Conservation (phyloP, 1,140 invertebrate species). For the Drosophila watanabei region DNA sequence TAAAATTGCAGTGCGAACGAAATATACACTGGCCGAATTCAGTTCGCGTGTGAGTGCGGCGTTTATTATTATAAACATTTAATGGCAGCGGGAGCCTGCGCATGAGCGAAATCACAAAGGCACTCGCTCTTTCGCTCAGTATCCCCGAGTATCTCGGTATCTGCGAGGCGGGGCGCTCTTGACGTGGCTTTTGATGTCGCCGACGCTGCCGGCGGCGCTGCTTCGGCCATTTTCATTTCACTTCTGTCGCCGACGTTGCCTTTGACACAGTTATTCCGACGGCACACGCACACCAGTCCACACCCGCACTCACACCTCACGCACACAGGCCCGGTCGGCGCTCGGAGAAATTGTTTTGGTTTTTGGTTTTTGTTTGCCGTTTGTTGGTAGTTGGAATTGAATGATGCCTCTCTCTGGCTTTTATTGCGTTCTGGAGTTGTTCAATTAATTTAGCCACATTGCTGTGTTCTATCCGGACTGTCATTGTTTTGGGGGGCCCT, state of each 20-base stretch:
- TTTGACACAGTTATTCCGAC: slow-evolving; percentile 71
- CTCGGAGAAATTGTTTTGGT: slow-evolving; percentile 51
- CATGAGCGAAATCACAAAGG: slow-evolving; percentile 31
- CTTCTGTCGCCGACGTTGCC: slow-evolving; percentile 66
- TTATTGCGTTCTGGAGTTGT: slow-evolving; percentile 66
- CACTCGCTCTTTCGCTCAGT: slow-evolving; percentile 31
- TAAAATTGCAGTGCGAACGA: slow-evolving; percentile 9
- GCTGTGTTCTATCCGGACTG: slow-evolving; percentile 28
- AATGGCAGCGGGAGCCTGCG: slow-evolving; percentile 46
- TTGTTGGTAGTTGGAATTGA: slow-evolving; percentile 41
- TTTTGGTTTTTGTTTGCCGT: slow-evolving; percentile 7
- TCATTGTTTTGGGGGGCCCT: slow-evolving; percentile 28
- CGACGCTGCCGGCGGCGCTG: slow-evolving; percentile 59
- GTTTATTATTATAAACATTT: slow-evolving; percentile 48
- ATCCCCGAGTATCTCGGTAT: not conserved
- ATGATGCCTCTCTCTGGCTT: slow-evolving; percentile 39
- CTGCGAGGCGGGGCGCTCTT: slow-evolving; percentile 20
- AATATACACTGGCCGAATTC: slow-evolving; percentile 6
- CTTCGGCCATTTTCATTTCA: slow-evolving; percentile 74
- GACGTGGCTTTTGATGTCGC: slow-evolving; percentile 48
- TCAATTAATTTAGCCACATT: slow-evolving; percentile 72
- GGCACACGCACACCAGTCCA: slow-evolving; percentile 15
- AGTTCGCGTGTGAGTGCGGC: slow-evolving; percentile 21
- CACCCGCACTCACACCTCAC: not conserved
- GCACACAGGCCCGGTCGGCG: slow-evolving; percentile 23